Conservation (phyloP, 2,113 vertebrate genomes). For the Vulpes lagopus region DNA sequence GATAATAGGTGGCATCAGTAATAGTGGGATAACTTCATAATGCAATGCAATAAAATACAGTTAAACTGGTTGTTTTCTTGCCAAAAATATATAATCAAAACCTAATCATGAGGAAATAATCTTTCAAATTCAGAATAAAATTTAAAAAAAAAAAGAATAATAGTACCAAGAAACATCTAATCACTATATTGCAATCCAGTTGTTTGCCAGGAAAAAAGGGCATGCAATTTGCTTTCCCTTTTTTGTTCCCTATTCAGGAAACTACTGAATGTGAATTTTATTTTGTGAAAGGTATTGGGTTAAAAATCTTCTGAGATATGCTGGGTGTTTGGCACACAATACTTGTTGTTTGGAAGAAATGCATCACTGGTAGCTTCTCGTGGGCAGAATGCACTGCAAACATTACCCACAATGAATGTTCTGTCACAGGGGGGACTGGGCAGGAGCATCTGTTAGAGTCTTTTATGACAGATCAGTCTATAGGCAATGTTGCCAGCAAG, state of each 20-base stretch:
- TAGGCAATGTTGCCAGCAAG: conserved; percentile 64
- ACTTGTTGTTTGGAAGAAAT: conserved; percentile 47
- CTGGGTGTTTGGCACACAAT: not conserved
- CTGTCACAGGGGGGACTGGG: conserved; percentile 56
- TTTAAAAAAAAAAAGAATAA: not conserved
- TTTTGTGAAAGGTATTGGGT: not conserved
- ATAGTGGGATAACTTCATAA: not conserved
- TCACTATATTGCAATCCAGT: not conserved
- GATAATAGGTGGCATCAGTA: not conserved
- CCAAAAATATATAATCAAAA: conserved; percentile 34
- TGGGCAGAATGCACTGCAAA: conserved; percentile 58
- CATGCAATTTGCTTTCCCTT: not conserved
- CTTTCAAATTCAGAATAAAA: conserved; percentile 31
- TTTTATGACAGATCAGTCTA: conserved; percentile 72
- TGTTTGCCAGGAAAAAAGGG: not conserved
- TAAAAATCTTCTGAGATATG: conserved; percentile 22
- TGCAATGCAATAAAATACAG: not conserved
- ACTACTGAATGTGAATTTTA: conserved; percentile 6
- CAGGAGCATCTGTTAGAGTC: conserved; percentile 68
- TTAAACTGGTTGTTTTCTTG: not conserved
- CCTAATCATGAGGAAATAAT: conserved; percentile 31
- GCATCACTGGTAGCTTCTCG: conserved; percentile 44
- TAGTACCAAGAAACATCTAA: conserved; percentile 36
- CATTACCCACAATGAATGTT: conserved; percentile 67
- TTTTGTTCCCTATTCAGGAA: not conserved